Evolutionary conservation across 1,140 invertebrate genomes (phyloP), one percentile per base, ranked within the genome.

Genomic region (Calephelis nemesis): DNA sequence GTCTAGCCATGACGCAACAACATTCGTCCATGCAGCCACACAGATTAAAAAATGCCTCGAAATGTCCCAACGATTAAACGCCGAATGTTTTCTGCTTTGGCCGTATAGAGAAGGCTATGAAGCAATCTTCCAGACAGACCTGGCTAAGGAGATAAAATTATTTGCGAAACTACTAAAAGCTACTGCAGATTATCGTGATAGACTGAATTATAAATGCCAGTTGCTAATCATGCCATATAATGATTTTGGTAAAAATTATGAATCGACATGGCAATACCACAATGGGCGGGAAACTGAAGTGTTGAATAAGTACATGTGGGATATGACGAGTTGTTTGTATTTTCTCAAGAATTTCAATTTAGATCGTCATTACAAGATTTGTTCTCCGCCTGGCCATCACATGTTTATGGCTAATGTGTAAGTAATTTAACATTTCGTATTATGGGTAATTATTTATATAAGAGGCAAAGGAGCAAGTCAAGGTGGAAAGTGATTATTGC

Each of bases 21-120:
- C 94, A 1, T 92, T 94, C 72, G 92, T 93, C 5, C 93, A 92
- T 74, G 94, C 94, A 3, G 94, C 92, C 12, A 93, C 93, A 12
- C 94, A 95, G 77, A 93, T 94, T 30, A 95, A 95, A 58, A 58
- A 58, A 39, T 60, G 54, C 12, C 78, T 95, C 52, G 94, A 95
- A 74, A 85, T 94, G n/a, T 93, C 94, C 8, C 93, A 94, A 52
- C 93, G 93, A 74, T 76, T 95, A 4, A 94, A 93, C 68, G 93
- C 94, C 1, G 93, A 95, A 80, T 93, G 93, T 74, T 95, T 94
- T 77, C 92, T 95, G 8, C 91, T 95, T 64, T 94, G 93, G 92
- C 94, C 93, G 4, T 91, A 93, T 48, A 81, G 93, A 60, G 95
- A 95, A 78, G 94, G 94, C 3, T 95, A 94, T 82, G 91, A 93